Percentiles rank a stretch among this genome's conserved stretches.
Evolutionary conservation across 2,797 vertebrate species (phyloP).

Genomic region (Muscicapa striata): DNA sequence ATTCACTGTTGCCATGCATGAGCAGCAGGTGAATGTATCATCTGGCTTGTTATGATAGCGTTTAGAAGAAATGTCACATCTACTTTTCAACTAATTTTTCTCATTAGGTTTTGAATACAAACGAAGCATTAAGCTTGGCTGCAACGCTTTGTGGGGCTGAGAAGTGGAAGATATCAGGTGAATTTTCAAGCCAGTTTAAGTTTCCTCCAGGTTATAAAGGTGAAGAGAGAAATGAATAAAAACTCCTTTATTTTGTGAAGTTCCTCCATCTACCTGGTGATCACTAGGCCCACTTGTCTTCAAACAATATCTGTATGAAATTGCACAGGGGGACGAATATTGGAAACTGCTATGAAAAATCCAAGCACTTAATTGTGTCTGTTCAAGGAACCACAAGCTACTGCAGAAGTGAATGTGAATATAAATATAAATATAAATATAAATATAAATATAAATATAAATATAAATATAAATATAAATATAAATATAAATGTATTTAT

Average conservation of each 20-base stretch:
- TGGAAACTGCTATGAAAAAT: neutral
- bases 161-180: neutral
- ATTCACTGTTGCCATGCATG: conserved; percentile 85
- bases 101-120: neutral
- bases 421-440: neutral
- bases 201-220: neutral
- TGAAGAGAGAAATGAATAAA: neutral
- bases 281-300: neutral
- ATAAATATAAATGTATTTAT: neutral
- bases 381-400: neutral
- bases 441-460: too few species aligned
- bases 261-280: neutral
- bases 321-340: too few species aligned
- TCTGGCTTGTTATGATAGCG: conserved; percentile 79
- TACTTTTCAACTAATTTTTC: conserved; percentile 27
- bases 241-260: neutral
- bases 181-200: neutral
- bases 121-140: neutral
- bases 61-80: conserved; percentile 71
- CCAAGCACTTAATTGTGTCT: neutral
- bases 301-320: neutral
- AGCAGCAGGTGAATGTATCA: conserved; percentile 82
- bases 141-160: neutral
- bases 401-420: neutral
- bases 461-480: too few species aligned